These are phyloP conservation scores for Odontomyia ornata DNA, from an alignment of 2,888 invertebrate species.

Conservation along the genomic window DNA sequence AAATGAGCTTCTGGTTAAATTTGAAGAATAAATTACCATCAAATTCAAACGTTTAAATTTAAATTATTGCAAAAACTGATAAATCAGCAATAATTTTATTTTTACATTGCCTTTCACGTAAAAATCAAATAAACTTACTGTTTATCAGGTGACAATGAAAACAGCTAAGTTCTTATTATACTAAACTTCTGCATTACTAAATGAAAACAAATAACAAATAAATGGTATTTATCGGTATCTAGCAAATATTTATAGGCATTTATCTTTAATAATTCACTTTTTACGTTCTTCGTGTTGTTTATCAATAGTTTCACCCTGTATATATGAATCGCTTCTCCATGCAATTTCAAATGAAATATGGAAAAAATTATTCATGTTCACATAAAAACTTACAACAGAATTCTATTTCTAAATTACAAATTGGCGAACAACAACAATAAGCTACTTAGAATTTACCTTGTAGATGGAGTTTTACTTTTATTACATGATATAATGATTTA, in stretches of 20 bases:
- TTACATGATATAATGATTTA: constrained; percentile 15
- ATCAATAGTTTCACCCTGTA: constrained; percentile 22
- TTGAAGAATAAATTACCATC: too few relatives aligned
- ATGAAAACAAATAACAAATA: too few relatives aligned
- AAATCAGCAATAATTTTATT: too few relatives aligned
- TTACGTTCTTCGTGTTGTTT: neutral
- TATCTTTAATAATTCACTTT: constrained; percentile 2
- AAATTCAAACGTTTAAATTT: too few relatives aligned
- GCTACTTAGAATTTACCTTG: constrained; percentile 12
- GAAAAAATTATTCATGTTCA: neutral
- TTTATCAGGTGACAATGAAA: too few relatives aligned
- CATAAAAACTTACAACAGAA: constrained; percentile 8
- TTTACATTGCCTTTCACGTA: too few relatives aligned
- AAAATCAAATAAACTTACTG: too few relatives aligned
- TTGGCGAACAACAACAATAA: constrained; percentile 38
- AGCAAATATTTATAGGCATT: neutral
- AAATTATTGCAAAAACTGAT: too few relatives aligned
- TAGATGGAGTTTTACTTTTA: constrained; percentile 23
- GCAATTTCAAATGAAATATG: neutral
- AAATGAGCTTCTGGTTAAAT: too few relatives aligned
- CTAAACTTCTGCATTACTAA: too few relatives aligned
- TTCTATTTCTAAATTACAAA: constrained; percentile 19
- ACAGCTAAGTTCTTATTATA: too few relatives aligned
- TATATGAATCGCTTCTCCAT: neutral
- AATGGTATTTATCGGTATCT: neutral